phyloP scores from a whole-genome alignment of 23 tunicate species.

The Trididemnum miniatum region DNA sequence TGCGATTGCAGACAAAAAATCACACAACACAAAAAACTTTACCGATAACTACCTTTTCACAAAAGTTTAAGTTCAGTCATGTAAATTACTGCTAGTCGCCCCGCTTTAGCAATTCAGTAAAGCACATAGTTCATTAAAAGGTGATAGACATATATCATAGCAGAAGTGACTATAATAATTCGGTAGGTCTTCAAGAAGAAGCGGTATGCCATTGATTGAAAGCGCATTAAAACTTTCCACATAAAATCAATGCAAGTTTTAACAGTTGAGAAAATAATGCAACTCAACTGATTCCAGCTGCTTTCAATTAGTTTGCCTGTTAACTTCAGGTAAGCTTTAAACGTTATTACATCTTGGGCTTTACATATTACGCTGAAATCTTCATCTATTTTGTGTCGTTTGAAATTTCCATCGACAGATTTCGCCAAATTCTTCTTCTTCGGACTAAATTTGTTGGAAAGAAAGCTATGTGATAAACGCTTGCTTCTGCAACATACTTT shows the following conservation, averaged over 20 bases:
- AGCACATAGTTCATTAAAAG: not conserved
- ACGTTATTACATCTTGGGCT: not conserved
- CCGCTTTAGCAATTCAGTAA: no score
- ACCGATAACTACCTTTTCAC: no score
- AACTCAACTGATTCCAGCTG: not conserved
- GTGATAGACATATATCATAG: slow-evolving; percentile 17
- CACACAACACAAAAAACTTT: no score
- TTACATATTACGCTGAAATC: not conserved
- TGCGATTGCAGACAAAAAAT: no score
- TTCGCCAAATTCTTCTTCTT: not conserved
- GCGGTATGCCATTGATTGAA: not conserved
- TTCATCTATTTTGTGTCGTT: not conserved
- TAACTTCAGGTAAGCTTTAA: not conserved
- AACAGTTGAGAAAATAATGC: not conserved
- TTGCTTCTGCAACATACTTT: no score
- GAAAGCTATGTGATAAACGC: no score
- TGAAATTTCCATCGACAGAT: not conserved
- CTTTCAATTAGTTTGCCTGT: not conserved
- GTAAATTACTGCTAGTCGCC: no score
- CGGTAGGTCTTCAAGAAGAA: not conserved
- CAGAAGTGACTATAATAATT: not conserved
- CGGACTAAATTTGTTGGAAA: no score
- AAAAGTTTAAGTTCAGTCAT: no score
- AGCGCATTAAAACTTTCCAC: not conserved
- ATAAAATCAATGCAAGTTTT: no score